Percentiles rank a stretch among this genome's conserved stretches.
phyloP scores from a whole-genome alignment of 2,113 vertebrate genomes.

The Agelaius tricolor region DNA sequence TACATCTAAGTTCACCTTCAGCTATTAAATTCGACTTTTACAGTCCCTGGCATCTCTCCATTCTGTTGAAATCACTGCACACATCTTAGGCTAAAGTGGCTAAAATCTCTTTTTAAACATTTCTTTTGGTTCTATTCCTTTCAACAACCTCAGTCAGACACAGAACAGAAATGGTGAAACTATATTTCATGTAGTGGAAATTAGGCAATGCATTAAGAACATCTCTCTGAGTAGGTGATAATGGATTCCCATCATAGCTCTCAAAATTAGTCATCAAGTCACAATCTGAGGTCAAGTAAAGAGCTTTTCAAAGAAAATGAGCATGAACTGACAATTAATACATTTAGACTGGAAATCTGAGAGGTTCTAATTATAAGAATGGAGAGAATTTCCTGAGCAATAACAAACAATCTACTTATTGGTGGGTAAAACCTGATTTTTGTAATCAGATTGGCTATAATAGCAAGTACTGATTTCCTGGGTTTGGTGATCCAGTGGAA shows the following conservation, averaged over 20 bases:
- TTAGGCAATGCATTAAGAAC: not conserved
- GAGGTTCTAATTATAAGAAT: not conserved
- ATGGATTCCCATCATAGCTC: constrained; percentile 31
- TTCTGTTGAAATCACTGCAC: not conserved
- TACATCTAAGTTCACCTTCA: not conserved
- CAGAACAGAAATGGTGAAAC: not conserved
- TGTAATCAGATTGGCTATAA: not conserved
- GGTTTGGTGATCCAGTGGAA: not conserved
- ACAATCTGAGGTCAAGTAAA: constrained; percentile 17
- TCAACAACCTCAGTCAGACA: not conserved
- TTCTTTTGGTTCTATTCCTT: not conserved
- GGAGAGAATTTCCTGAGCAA: not conserved
- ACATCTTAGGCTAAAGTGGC: not conserved
- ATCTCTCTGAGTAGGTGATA: not conserved
- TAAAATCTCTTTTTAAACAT: not conserved
- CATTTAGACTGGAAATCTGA: constrained; percentile 4
- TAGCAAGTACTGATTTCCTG: not conserved
- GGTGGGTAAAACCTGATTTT: not conserved
- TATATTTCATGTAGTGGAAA: not conserved
- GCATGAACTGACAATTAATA: constrained; percentile 28
- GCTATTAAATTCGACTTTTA: not conserved
- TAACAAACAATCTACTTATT: not conserved
- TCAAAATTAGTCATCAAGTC: constrained; percentile 39
- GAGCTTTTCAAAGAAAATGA: constrained; percentile 32
- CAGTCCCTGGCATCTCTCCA: not conserved